Base-by-base conservation (phyloP, 2,797 vertebrate species). In the Typhlichthys eigenmanni region DNA sequence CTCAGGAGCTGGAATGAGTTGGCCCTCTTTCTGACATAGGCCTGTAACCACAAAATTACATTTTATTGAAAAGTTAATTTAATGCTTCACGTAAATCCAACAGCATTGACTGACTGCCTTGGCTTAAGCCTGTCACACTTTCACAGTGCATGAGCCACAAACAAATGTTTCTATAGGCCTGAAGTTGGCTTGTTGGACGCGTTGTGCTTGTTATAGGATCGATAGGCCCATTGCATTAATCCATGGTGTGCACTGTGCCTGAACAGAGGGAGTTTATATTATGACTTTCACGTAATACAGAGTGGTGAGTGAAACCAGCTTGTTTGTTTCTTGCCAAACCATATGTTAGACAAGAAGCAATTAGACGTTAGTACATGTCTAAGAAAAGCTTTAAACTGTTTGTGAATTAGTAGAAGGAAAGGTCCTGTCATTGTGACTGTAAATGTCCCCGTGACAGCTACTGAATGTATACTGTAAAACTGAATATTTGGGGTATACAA, bases 31-130 rank as follows among this genome's bases (percentile, higher is more conserved):
- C 67, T 74, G 71, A 78, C 82, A 82, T 47, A 56, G 61, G 63
- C 64, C 73, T 72, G 67, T 85, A 77, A 84, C 55, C 74, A 69
- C 73, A 71, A 80, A 85, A 82, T 71, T 38, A 64, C 75, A 75
- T 59, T 71, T 80, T 3, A 24, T 24, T 24, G 24, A 71, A 84
- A 84, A 78, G 69, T 76, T 83, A 79, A 69, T 76, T 64, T 81
- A 86, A 88, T 82, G 81, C 74, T 71, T 76, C 71, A 55, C 59
- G 75, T 75, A 75, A 83, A 85, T 80, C 72, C 78, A 76, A 72
- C 71, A 65, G 52, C 80, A 79, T 48, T 76, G 82, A 88, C 74
- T 64, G 71, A 71, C 55, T 74, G 75, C 68, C 55, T 62, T 19
- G 49, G 50, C 66, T 73, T 68, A 58, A n/a, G 71, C 55, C 61